Percentiles rank a stretch among this genome's conserved stretches.
phyloP scores from a whole-genome alignment of 2,113 vertebrate species.

The Charadrius vociferus region DNA sequence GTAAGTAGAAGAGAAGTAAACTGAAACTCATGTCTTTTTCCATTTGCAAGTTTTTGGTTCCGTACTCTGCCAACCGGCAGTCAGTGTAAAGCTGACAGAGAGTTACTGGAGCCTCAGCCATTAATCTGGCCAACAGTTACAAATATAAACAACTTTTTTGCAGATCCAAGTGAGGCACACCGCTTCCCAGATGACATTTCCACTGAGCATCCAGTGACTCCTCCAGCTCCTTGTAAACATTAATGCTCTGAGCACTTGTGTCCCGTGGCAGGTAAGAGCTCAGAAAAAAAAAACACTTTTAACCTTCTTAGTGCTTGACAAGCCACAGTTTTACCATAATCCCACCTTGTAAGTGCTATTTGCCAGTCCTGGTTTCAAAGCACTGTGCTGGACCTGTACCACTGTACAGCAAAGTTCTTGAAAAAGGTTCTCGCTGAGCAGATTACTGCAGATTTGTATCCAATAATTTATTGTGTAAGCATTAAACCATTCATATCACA shows the following conservation, averaged over 20 bases:
- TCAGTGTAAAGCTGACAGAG: neutral
- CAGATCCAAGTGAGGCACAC: neutral
- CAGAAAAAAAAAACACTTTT: neutral
- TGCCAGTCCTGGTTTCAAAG: neutral
- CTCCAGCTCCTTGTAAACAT: neutral
- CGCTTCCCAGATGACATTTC: neutral
- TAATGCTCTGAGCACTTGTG: neutral
- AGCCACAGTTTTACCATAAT: neutral
- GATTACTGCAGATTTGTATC: conserved; percentile 64
- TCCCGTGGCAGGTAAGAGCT: neutral
- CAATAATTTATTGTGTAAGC: conserved; percentile 76
- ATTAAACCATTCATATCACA: conserved; percentile 76
- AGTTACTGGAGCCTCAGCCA: neutral
- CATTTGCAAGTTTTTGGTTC: neutral
- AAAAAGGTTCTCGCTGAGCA: conserved; percentile 49
- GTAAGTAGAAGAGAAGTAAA: neutral
- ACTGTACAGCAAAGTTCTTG: conserved; percentile 42
- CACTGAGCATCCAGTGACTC: neutral
- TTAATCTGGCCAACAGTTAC: neutral
- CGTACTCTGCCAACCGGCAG: neutral
- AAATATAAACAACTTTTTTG: neutral
- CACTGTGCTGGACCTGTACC: neutral
- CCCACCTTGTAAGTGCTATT: neutral
- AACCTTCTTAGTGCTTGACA: neutral
- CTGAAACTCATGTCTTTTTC: neutral